Percentiles rank a stretch among this genome's conserved stretches.
phyloP scores from a whole-genome alignment of 2,888 invertebrate species.

The Clunio marinus region DNA sequence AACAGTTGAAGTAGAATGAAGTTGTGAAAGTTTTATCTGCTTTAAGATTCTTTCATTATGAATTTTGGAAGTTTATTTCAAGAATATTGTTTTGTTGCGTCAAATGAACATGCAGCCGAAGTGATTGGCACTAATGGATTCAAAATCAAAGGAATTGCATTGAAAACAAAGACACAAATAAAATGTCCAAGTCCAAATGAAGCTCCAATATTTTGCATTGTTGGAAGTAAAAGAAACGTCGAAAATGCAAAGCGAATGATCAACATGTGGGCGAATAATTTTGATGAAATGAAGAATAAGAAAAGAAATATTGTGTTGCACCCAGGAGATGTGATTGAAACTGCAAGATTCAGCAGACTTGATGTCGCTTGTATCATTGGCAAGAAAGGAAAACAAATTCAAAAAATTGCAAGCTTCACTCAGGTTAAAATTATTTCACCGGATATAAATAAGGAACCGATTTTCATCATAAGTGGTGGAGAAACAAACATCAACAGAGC shows the following conservation, averaged over 20 bases:
- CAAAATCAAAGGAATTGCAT: slow-evolving; percentile 16
- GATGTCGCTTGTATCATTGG: slow-evolving; percentile 15
- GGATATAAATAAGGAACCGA: slow-evolving; percentile 13
- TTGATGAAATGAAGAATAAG: slow-evolving; percentile 7
- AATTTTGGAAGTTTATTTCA: background rate
- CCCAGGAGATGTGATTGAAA: background rate
- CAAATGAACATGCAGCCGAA: slow-evolving; percentile 27
- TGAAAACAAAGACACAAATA: background rate
- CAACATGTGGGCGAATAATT: background rate
- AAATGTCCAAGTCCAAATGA: slow-evolving; percentile 15
- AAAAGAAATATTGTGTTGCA: slow-evolving; percentile 14
- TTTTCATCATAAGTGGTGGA: slow-evolving; percentile 16
- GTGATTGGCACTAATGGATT: slow-evolving; percentile 12
- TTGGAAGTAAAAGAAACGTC: background rate
- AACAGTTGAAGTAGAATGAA: too few relatives aligned
- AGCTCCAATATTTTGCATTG: slow-evolving; percentile 10
- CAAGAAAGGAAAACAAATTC: background rate
- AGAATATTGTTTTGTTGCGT: background rate
- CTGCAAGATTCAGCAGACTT: background rate
- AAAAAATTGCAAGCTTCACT: background rate
- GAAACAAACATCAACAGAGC: background rate
- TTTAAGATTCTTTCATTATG: background rate
- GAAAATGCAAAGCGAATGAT: background rate
- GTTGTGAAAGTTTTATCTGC: background rate
- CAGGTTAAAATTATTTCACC: slow-evolving; percentile 16